Base-by-base conservation (phyloP, 2,888 invertebrate genomes). In the Bedellia somnulentella region DNA sequence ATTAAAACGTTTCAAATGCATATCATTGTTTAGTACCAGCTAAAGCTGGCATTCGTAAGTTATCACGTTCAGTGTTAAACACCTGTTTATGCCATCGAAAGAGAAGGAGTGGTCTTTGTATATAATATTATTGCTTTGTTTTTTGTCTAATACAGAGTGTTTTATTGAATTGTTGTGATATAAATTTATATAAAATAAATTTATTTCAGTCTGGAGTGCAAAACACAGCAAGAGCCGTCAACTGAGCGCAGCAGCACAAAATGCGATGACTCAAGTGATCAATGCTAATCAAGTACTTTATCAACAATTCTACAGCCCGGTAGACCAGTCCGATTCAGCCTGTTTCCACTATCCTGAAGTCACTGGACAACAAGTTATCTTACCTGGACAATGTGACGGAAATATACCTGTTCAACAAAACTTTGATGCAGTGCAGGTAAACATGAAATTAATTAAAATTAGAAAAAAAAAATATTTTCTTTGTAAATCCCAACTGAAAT, bases 151-250 rank as follows among this genome's bases (percentile, higher is more conserved):
- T n/a, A n/a, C n/a, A n/a, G n/a, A n/a, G n/a, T n/a, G n/a, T n/a
- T n/a, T n/a, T n/a, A n/a, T n/a, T n/a, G n/a, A n/a, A n/a, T n/a
- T n/a, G n/a, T n/a, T n/a, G n/a, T n/a, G n/a, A n/a, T n/a, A n/a
- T n/a, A n/a, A n/a, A n/a, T n/a, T n/a, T n/a, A n/a, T n/a, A n/a
- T n/a, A n/a, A n/a, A n/a, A n/a, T n/a, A n/a, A n/a, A n/a, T n/a
- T n/a, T n/a, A n/a, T 50, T 41, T 4, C 44, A 71, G 71, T 70
- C 28, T 71, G 70, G 70, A 70, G 70, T 36, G 63, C 62, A 2
- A 64, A 63, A 37, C 58, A 66, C 42, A 68, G 68, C 42, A 60
- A 52, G 27, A 14, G 47, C 1, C 52, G 57, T 1, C 24, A 33
- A 2, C 40, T 60, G 15, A 36, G 57, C 0, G 29, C 35, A 13